A percentile compares a stretch with the other conserved stretches of the same genome.
phyloP scores from a whole-genome alignment of 1,140 invertebrate genomes.

The Agrilus planipennis region DNA sequence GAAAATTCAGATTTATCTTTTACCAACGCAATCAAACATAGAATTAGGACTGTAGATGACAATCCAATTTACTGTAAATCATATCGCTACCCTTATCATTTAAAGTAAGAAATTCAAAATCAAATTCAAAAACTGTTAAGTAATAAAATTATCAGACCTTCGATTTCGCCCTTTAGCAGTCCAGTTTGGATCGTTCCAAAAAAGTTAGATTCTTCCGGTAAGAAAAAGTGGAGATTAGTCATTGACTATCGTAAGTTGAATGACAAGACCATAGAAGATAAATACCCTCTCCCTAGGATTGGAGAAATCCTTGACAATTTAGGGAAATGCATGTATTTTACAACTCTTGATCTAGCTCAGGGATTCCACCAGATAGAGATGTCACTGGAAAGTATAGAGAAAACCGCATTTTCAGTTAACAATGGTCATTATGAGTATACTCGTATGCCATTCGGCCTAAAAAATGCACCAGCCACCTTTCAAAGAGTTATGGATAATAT shows the following conservation, averaged over 20 bases:
- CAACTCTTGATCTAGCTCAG: slow-evolving; percentile 35
- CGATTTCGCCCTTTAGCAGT: slow-evolving; percentile 23
- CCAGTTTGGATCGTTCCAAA: slow-evolving; percentile 32
- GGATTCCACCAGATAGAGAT: too few species aligned
- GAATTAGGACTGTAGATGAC: background rate
- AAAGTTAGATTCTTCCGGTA: slow-evolving; percentile 26
- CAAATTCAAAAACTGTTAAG: slow-evolving; percentile 23
- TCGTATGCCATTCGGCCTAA: slow-evolving; percentile 33
- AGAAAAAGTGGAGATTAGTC: slow-evolving; percentile 30
- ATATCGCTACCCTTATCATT: slow-evolving; percentile 19
- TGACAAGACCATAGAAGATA: slow-evolving; percentile 33
- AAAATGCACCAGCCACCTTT: too few species aligned
- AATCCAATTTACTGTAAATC: slow-evolving; percentile 11
- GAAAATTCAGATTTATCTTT: slow-evolving; percentile 1
- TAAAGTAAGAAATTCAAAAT: too few species aligned
- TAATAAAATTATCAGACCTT: slow-evolving; percentile 29
- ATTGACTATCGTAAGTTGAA: slow-evolving; percentile 35
- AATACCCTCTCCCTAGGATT: slow-evolving; percentile 42
- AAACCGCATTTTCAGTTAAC: slow-evolving; percentile 37
- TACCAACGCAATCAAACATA: slow-evolving; percentile 2
- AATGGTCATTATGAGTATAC: slow-evolving; percentile 31
- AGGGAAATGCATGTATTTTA: slow-evolving; percentile 33
- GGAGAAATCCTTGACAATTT: slow-evolving; percentile 37
- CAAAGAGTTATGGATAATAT: too few species aligned
- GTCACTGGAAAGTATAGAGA: slow-evolving; percentile 25